Evolutionary conservation across 2,888 invertebrate species (phyloP), one percentile per base, ranked within the genome.

Genomic region (Ennomos erosarius): DNA sequence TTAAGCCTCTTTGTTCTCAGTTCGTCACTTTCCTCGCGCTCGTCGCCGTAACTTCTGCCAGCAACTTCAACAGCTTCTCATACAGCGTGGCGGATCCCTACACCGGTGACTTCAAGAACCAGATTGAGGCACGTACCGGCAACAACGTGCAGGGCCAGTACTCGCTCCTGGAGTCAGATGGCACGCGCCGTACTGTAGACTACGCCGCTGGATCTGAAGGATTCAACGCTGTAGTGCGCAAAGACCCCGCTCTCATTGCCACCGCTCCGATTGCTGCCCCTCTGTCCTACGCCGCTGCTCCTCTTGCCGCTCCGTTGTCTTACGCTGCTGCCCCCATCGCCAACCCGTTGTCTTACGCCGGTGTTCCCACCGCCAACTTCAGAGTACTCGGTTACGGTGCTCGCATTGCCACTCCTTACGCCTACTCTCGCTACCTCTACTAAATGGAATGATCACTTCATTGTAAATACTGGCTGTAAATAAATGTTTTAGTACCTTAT

Each of bases 161-260:
- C 72, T 79, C 93, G 46, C 82, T 93, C 49, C 74, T 85, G 59
- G 93, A 93, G 52, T 78, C 93, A 46, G 93, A 93, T 69, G 93
- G 93, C 69, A 89, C 88, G 49, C 84, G 86, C 62, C 87, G 93
- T 63, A 90, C 86, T 34, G 93, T 93, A 1, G 93, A 93, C 79
- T 93, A 93, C 79, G 89, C 89, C 13, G 91, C 93, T 12, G 93
- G 92, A 49, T 85, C 88, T 61, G 82, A 78, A 59, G 93, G 93
- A 10, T 93, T 93, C 85, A 93, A 93, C 82, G 93, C 93, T 46
- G 85, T 93, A 44, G 93, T 93, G 0, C 89, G 87, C 78, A 91
- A 88, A 68, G 92, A 90, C 78, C 82, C 84, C 10, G 83, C 78
- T 0, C 58, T 84, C 47, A 69, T 82, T 57, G 74, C 81, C 43